Base-by-base conservation (phyloP, 2,888 invertebrate genomes). In the Prosapia bicincta region DNA sequence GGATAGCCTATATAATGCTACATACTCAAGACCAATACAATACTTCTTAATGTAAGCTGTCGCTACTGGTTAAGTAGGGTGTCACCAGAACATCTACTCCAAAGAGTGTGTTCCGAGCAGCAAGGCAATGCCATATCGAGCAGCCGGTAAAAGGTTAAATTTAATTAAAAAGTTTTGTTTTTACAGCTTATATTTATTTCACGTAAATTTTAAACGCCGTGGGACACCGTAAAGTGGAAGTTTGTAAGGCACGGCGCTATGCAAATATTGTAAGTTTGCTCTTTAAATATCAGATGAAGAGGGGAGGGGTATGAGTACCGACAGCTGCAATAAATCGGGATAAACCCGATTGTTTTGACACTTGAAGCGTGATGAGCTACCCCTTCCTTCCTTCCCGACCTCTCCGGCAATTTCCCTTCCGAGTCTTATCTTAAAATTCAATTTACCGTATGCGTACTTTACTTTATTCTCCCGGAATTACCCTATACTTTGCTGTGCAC, bases 261-360 rank as follows among this genome's bases (percentile, higher is more conserved):
- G 54, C 20, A 54, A 54, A 54, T 54, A 54, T 38, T 28, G 5
- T 13, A 54, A 54, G 20, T n/a, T 54, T 54, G 5, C 38, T 38
- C 38, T 38, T 38, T 38, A 38, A 38, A 38, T 38, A 38, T 1
- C 15, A 38, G 2, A 9, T 10, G 54, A 20, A 20, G 20, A 20
- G n/a, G 13, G 54, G 54, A 20, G n/a, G 20, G 1, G 54, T 20
- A 54, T 54, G 54, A 20, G 54, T 54, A 54, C 54, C 20, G 20
- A 54, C 54, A 54, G 54, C 54, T 54, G 54, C 54, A 54, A 54
- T 54, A 54, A 54, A 54, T 54, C 54, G 54, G 20, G 54, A 54
- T 54, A 54, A 54, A 54, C 54, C 54, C 54, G 54, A 54, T 54
- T 54, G 54, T 54, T 54, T 54, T 54, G 54, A 54, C 54, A 54